Percentiles rank a stretch among this genome's conserved stretches.
Evolutionary conservation across 1,140 invertebrate genomes (phyloP).

Genomic region (Bradysia coprophila): DNA sequence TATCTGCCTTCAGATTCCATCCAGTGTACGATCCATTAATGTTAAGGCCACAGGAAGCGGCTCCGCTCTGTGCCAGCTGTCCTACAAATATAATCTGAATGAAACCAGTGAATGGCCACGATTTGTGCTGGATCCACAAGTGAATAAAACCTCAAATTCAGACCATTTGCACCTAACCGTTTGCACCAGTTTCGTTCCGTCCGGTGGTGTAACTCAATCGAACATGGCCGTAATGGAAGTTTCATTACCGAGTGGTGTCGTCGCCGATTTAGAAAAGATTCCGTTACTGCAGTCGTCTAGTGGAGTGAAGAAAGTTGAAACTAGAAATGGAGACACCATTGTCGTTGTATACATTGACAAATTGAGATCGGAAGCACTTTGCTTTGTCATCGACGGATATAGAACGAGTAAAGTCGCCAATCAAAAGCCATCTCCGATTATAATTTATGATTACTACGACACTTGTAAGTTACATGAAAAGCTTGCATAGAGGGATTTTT

Average conservation of each 20-base stretch:
- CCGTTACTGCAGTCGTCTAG: conserved; percentile 41
- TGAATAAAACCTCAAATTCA: conserved; percentile 65
- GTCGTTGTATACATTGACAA: conserved; percentile 65
- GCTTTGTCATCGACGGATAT: conserved; percentile 61
- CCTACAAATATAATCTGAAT: conserved; percentile 69
- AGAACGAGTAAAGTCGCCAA: conserved; percentile 61
- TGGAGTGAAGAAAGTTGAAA: conserved; percentile 55
- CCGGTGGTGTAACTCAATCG: conserved; percentile 25
- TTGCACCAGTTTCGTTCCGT: conserved; percentile 51
- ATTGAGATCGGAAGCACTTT: conserved; percentile 44
- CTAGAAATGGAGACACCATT: conserved; percentile 45
- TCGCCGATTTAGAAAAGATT: conserved; percentile 51
- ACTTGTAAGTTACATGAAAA: conserved; percentile 37
- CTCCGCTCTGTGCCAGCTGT: conserved; percentile 66
- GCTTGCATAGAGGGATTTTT: not conserved
- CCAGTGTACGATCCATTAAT: conserved; percentile 27
- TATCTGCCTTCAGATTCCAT: not conserved
- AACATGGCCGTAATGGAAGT: conserved; percentile 79
- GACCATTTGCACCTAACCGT: conserved; percentile 73
- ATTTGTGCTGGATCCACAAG: conserved; percentile 74
- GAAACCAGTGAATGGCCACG: conserved; percentile 78
- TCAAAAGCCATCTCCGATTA: conserved; percentile 62
- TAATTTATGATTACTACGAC: conserved; percentile 78
- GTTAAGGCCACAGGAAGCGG: conserved; percentile 62
- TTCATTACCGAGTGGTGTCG: conserved; percentile 55